These are phyloP conservation scores for Cordilura impudica DNA, from an alignment of 2,888 invertebrate genomes.

Conservation along the genomic window DNA sequence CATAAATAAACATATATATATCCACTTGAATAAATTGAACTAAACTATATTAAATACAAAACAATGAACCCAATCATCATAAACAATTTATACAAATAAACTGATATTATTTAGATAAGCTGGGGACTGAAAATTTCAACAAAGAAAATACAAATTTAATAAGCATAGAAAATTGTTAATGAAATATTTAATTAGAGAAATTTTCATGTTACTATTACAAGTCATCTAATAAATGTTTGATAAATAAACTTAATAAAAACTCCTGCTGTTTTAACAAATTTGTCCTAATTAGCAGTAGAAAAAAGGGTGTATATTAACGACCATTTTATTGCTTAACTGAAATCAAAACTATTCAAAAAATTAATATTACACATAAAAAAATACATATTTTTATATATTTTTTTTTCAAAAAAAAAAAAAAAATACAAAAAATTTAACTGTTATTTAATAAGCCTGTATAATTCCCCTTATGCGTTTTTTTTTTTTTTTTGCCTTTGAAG, in stretches of 20 bases:
- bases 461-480: slow-evolving; percentile 1
- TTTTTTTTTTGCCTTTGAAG: background rate
- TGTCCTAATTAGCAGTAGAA: slow-evolving; percentile 45
- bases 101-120: background rate
- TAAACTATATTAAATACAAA: slow-evolving; percentile 33
- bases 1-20: slow-evolving; percentile 30
- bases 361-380: too few species aligned
- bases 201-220: background rate
- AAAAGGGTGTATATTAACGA: slow-evolving; percentile 49
- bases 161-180: background rate
- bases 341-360: background rate
- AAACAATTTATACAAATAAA: slow-evolving; percentile 14
- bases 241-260: slow-evolving; percentile 11
- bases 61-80: slow-evolving; percentile 38
- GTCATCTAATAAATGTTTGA: background rate
- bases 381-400: background rate
- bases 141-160: too few species aligned
- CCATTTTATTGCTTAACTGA: background rate
- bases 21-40: slow-evolving; percentile 55
- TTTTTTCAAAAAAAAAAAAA: background rate
- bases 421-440: background rate
- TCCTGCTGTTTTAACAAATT: slow-evolving; percentile 47
- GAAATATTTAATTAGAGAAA: background rate
- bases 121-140: too few species aligned
- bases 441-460: slow-evolving; percentile 51